Conservation (phyloP, 2,888 invertebrate species). For the Cartodere bifasciata region DNA sequence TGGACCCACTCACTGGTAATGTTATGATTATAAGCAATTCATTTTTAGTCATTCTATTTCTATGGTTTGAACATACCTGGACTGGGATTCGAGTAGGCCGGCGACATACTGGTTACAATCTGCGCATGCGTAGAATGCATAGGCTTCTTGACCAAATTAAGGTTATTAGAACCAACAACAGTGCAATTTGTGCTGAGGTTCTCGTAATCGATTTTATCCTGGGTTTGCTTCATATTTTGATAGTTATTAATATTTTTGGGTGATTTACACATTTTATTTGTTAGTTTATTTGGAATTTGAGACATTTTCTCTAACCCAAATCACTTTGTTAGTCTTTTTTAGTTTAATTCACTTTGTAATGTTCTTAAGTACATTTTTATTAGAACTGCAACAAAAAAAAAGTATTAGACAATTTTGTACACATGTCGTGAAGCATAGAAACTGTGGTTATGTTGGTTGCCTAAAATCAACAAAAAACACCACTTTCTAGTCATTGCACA, state of each 20-base stretch:
- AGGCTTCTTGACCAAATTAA: constrained; percentile 35
- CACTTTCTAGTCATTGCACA: too few species aligned
- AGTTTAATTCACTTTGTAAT: neutral
- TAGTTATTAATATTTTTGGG: constrained; percentile 30
- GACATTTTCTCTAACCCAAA: constrained; percentile 30
- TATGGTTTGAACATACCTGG: too few species aligned
- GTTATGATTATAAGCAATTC: too few species aligned
- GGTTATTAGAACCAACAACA: constrained; percentile 34
- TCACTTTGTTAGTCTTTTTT: neutral
- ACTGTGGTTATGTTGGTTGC: too few species aligned
- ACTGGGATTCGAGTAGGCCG: constrained; percentile 28
- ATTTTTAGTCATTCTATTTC: too few species aligned
- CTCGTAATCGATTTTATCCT: constrained; percentile 34
- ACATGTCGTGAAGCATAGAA: constrained; percentile 4
- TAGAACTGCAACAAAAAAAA: neutral
- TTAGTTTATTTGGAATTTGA: constrained; percentile 30
- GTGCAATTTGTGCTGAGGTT: constrained; percentile 35
- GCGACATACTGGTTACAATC: constrained; percentile 30
- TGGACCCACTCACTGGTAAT: too few species aligned
- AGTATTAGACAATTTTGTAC: constrained; percentile 6
- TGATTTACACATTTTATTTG: constrained; percentile 36
- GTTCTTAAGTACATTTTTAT: neutral
- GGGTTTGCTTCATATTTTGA: constrained; percentile 16
- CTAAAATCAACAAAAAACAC: too few species aligned
- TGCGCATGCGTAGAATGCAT: constrained; percentile 14